Base-by-base conservation (phyloP, 2,113 vertebrate species). In the Chaetops frenatus region DNA sequence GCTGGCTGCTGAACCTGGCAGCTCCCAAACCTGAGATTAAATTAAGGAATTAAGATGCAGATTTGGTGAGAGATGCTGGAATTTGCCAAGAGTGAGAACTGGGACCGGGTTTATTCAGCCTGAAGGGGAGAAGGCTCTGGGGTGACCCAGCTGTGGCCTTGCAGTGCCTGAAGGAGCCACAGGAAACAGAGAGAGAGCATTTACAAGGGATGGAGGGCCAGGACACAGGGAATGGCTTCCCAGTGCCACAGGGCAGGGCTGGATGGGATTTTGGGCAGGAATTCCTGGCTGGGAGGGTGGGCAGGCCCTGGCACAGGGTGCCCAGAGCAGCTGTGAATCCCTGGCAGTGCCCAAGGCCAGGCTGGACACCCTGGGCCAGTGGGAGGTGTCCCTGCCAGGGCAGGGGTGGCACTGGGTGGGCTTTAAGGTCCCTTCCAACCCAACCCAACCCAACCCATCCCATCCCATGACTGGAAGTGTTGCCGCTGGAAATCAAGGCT, bases 11-110 rank as follows among this genome's bases (percentile, higher is more conserved):
- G 54, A 82, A 81, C 66, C 50, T 21, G 35, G 35, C 24, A 40
- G 45, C 45, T 90, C 44, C 83, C 70, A 58, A 89, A 79, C 70
- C 42, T 18, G 74, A 79, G 71, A 80, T 84, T 51, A 62, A 94
- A 94, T 94, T 94, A 96, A 90, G 69, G 78, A 93, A 95, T 94
- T 92, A 94, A 92, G 86, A 81, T 72, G 65, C 69, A 91, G 69
- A 91, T 85, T 89, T 60, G 50, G 48, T 16, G 40, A 57, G 83
- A 86, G 61, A 89, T 64, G 44, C 56, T 91, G 0, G 0, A 48
- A 44, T 9, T 85, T 40, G 87, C 40, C 22, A 8, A 1, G 61
- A 69, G 72, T 29, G 70, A 92, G 53, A 85, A 76, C 28, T 28
- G 77, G 53, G 57, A 64, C 1, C 2, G 35, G 73, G 35, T 9